These are phyloP conservation scores for Hydraecia micacea DNA, from an alignment of 2,888 invertebrate species.

Conservation along the genomic window DNA sequence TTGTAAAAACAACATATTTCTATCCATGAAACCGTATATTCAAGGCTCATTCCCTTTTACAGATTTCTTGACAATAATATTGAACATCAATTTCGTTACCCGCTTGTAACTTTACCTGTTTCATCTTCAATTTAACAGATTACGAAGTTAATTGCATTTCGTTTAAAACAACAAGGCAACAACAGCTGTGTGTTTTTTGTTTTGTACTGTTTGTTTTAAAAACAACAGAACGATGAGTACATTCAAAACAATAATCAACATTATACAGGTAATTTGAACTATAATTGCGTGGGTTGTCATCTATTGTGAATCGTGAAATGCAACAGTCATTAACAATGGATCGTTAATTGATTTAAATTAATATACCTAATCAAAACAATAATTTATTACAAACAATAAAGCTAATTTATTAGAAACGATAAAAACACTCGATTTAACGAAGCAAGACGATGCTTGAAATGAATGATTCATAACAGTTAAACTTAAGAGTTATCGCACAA, in stretches of 20 bases:
- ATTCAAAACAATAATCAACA: slow-evolving; percentile 29
- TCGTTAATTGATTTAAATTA: slow-evolving; percentile 46
- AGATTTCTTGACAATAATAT: slow-evolving; percentile 8
- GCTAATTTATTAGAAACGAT: slow-evolving; percentile 7
- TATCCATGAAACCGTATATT: slow-evolving; percentile 39
- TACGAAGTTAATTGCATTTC: slow-evolving; percentile 75
- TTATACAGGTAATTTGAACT: slow-evolving; percentile 17
- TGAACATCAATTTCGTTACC: slow-evolving; percentile 11
- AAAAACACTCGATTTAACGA: slow-evolving; percentile 17
- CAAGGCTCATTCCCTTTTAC: slow-evolving; percentile 40
- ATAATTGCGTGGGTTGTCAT: slow-evolving; percentile 21
- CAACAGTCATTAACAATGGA: slow-evolving; percentile 50
- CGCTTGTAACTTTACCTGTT: slow-evolving; percentile 56
- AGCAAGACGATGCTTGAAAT: slow-evolving; percentile 25
- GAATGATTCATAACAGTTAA: slow-evolving; percentile 37
- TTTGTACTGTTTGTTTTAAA: slow-evolving; percentile 34
- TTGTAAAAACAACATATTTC: slow-evolving; percentile 45
- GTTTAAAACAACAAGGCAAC: slow-evolving; percentile 73
- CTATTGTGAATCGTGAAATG: slow-evolving; percentile 31
- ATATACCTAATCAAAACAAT: slow-evolving; percentile 17
- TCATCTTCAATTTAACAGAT: slow-evolving; percentile 68
- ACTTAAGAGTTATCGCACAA: slow-evolving; percentile 17
- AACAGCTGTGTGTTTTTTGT: no score
- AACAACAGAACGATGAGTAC: slow-evolving; percentile 31
- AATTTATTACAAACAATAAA: slow-evolving; percentile 30